These are phyloP conservation scores for Jordanella pulchra DNA, from an alignment of 2,797 vertebrate genomes.

Conservation along the genomic window DNA sequence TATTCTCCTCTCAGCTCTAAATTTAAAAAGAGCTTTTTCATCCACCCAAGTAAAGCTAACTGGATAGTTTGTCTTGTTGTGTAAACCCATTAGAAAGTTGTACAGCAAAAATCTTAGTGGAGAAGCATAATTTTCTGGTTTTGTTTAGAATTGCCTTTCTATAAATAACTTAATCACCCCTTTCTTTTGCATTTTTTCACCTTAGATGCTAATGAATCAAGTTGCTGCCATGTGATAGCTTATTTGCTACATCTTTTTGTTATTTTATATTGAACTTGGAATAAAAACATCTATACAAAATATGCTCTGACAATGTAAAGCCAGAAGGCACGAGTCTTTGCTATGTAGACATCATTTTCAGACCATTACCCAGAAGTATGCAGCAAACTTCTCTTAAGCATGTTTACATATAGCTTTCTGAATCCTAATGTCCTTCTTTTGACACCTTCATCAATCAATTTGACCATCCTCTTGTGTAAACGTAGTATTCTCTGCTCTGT, in stretches of 20 bases:
- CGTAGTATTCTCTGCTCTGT: background rate
- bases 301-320: conserved; percentile 25
- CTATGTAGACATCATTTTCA: conserved; percentile 34
- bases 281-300: conserved; percentile 27
- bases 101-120: background rate
- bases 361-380: conserved; percentile 34
- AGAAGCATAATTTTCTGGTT: background rate
- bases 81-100: background rate
- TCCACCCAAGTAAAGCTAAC: background rate
- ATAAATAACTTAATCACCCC: background rate
- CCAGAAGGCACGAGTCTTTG: conserved; percentile 56
- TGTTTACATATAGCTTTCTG: conserved; percentile 47
- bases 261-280: conserved; percentile 54
- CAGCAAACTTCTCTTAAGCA: conserved; percentile 32
- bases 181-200: background rate
- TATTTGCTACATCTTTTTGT: background rate
- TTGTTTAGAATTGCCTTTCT: background rate
- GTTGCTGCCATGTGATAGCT: background rate
- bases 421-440: conserved; percentile 38
- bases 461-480: conserved; percentile 5
- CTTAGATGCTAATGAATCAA: background rate
- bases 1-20: background rate
- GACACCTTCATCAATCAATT: conserved; percentile 53
- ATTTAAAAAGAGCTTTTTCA: background rate
- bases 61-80: background rate